Evolutionary conservation across 2,888 invertebrate genomes (phyloP).

Genomic region (Yponomeuta cagnagella): DNA sequence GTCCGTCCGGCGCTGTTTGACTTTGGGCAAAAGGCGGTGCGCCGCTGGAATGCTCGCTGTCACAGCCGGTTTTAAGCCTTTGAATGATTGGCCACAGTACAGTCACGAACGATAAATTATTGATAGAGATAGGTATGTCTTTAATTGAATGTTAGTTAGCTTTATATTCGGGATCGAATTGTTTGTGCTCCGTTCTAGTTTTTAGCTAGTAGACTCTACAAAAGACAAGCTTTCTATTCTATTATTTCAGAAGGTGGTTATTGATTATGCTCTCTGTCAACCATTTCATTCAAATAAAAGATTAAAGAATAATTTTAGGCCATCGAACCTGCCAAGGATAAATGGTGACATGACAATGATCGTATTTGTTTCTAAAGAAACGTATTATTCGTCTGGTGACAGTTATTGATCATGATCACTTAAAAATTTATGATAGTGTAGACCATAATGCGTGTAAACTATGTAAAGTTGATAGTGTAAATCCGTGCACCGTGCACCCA

Average conservation of each 20-base stretch:
- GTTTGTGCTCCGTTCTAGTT: constrained; percentile 19
- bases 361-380: constrained; percentile 5
- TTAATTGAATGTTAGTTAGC: constrained; percentile 22
- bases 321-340: neutral
- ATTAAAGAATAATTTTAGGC: neutral
- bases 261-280: neutral
- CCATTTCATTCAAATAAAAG: neutral
- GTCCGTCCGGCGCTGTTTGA: constrained; percentile 10
- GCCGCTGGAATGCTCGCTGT: constrained; percentile 29
- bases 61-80: constrained; percentile 39
- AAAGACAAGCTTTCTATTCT: neutral
- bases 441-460: constrained; percentile 17
- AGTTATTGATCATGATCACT: constrained; percentile 25
- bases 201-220: neutral
- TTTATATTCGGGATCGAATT: constrained; percentile 19
- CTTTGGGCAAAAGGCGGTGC: constrained; percentile 14
- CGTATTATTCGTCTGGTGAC: constrained; percentile 8
- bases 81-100: constrained; percentile 46
- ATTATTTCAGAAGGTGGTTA: neutral
- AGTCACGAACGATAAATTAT: constrained; percentile 40
- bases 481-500: neutral
- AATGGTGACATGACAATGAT: constrained; percentile 10
- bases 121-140: constrained; percentile 29
- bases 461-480: neutral
- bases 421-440: constrained; percentile 22